Evolutionary conservation across 2,888 invertebrate genomes (phyloP).

Genomic region (Lithosia quadra): DNA sequence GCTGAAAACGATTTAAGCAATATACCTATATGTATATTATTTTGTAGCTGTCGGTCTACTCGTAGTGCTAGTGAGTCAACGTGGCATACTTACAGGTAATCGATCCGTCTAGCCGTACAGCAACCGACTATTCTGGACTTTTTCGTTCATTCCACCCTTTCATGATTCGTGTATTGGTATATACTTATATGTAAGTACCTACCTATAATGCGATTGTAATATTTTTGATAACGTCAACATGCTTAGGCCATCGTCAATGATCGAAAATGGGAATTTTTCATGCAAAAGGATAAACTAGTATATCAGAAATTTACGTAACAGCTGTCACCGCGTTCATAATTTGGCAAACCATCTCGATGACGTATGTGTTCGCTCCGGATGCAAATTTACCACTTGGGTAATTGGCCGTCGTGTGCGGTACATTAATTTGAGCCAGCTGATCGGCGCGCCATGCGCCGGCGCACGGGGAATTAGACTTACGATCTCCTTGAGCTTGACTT

Average conservation of each 20-base stretch:
- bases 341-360: background rate
- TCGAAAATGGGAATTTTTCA: background rate
- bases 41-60: background rate
- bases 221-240: no score
- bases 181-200: no score
- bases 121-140: background rate
- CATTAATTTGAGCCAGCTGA: conserved; percentile 41
- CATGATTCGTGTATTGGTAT: no score
- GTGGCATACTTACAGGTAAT: background rate
- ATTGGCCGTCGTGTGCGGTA: conserved; percentile 32
- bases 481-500: conserved; percentile 45
- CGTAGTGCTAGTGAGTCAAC: background rate
- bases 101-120: conserved; percentile 4
- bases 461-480: conserved; percentile 23
- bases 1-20: background rate
- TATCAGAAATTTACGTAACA: background rate
- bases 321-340: background rate
- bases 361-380: conserved; percentile 10
- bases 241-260: no score
- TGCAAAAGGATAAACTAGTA: background rate
- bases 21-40: no score
- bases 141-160: background rate
- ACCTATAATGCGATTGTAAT: no score
- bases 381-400: conserved; percentile 24
- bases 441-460: conserved; percentile 10